Conservation (phyloP, 2,888 invertebrate genomes). For the Hyposoter dolosus region DNA sequence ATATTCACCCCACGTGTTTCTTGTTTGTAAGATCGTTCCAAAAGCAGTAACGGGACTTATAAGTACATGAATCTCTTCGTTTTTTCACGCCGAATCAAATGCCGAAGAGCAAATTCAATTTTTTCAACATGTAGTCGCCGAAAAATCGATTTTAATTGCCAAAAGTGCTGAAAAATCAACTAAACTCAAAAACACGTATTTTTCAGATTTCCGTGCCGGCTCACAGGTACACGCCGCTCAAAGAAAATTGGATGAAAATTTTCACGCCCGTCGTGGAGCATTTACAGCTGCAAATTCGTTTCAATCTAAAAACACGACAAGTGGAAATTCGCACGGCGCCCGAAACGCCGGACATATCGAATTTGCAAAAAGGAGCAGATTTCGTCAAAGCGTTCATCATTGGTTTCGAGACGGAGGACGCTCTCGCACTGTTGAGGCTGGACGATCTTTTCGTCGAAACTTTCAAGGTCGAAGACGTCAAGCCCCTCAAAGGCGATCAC, state of each 20-base stretch:
- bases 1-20: no score
- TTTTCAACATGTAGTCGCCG: neutral
- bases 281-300: slow-evolving; percentile 96
- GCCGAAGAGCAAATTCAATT: no score
- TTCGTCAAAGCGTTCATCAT: slow-evolving; percentile 98
- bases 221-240: slow-evolving; percentile 96
- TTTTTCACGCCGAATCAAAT: no score
- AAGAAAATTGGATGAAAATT: slow-evolving; percentile 98
- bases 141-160: no score
- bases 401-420: slow-evolving; percentile 99
- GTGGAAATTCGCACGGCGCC: slow-evolving; percentile 92
- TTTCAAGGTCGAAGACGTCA: slow-evolving; percentile 98
- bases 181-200: neutral
- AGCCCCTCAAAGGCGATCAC: slow-evolving; percentile 97
- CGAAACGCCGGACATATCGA: slow-evolving; percentile 93
- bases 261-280: slow-evolving; percentile 98
- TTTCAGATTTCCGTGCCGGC: slow-evolving; percentile 92
- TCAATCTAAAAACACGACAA: slow-evolving; percentile 95
- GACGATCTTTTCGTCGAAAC: slow-evolving; percentile 99
- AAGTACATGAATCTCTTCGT: no score
- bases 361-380: slow-evolving; percentile 98
- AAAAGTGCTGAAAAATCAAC: neutral
- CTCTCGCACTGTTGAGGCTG: slow-evolving; percentile 95
- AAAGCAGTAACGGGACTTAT: no score
- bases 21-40: no score